Conservation (phyloP, 2,888 invertebrate species). For the Conops quadrifasciatus region DNA sequence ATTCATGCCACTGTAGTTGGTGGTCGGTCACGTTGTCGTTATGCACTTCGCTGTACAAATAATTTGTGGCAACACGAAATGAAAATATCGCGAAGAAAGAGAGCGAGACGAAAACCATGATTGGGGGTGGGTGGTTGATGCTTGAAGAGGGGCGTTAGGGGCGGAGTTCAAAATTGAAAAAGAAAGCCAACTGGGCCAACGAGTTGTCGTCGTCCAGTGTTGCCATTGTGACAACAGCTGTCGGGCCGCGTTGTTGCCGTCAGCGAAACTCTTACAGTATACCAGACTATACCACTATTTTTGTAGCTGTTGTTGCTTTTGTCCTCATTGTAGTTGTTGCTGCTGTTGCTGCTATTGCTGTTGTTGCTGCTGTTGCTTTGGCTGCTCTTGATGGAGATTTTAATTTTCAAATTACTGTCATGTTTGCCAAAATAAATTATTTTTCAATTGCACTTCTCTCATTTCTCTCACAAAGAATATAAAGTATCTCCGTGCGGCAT, state of each 20-base stretch:
- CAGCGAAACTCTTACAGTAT: not conserved
- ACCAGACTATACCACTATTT: not conserved
- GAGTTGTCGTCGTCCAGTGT: not conserved
- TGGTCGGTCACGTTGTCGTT: constrained; percentile 17
- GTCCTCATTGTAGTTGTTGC: not conserved
- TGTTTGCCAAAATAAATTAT: constrained; percentile 39
- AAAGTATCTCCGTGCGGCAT: too few species aligned
- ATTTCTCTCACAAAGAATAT: not conserved
- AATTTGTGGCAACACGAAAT: not conserved
- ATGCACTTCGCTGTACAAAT: constrained; percentile 28
- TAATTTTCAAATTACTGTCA: constrained; percentile 43
- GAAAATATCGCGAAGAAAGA: too few species aligned
- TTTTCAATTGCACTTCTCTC: constrained; percentile 17
- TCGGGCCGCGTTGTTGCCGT: not conserved
- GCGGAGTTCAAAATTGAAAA: too few species aligned
- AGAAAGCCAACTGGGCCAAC: constrained; percentile 14
- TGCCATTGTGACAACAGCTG: not conserved
- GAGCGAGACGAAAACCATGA: too few species aligned
- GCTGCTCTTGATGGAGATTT: constrained; percentile 21
- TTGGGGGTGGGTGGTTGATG: too few species aligned
- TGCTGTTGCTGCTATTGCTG: constrained; percentile 6
- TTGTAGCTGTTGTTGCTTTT: constrained; percentile 16
- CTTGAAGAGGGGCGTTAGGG: too few species aligned
- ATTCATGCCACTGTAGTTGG: too few species aligned
- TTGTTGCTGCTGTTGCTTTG: not conserved